Conservation (phyloP, 1,140 invertebrate species). For the Drosophila pruinosa region DNA sequence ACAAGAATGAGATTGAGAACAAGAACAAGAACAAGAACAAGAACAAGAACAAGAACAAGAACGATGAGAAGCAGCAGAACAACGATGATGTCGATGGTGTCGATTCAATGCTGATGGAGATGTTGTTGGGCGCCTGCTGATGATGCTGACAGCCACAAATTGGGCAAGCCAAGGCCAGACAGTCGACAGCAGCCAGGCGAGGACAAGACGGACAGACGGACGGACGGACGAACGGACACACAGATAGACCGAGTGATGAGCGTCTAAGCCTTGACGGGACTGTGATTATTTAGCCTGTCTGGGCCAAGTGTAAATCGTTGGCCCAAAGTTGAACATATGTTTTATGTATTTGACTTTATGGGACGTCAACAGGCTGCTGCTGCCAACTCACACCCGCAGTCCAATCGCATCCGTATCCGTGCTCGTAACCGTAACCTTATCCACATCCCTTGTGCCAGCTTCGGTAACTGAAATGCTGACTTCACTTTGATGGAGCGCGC, state of each 20-base stretch:
- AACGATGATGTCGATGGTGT: slow-evolving; percentile 32
- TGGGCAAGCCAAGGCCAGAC: slow-evolving; percentile 40
- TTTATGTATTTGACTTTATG: slow-evolving; percentile 49
- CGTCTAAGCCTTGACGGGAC: slow-evolving; percentile 30
- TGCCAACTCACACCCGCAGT: too few relatives aligned
- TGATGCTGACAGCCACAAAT: slow-evolving; percentile 70
- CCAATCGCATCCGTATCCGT: too few relatives aligned
- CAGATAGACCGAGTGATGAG: neutral
- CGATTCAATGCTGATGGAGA: neutral
- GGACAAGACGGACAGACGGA: neutral
- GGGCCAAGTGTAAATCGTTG: slow-evolving; percentile 45
- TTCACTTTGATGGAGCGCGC: too few relatives aligned
- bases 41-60: neutral
- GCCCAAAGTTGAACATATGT: slow-evolving; percentile 42
- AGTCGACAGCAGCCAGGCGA: neutral
- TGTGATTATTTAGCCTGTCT: slow-evolving; percentile 21
- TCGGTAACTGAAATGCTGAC: slow-evolving; percentile 13
- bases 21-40: neutral
- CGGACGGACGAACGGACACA: neutral
- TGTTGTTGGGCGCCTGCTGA: slow-evolving; percentile 6
- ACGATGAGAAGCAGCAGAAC: neutral
- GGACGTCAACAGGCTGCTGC: slow-evolving; percentile 28
- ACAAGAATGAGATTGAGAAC: neutral
- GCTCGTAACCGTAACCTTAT: neutral
- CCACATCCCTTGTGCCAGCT: neutral